phyloP scores from a whole-genome alignment of 2,113 vertebrate species.

The Caranx ignobilis region DNA sequence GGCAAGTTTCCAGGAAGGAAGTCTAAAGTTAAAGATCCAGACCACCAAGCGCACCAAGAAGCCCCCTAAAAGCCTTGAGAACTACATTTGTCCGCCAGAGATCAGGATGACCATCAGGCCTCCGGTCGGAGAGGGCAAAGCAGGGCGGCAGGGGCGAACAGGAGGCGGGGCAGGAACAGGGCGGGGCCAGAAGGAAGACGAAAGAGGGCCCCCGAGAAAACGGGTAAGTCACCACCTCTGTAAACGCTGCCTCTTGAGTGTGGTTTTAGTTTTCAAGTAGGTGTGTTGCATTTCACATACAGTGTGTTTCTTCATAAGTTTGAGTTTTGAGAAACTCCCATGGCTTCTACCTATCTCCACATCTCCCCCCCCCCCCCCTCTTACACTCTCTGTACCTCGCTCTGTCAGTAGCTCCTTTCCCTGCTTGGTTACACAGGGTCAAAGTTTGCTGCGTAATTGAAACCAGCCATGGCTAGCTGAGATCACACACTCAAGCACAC shows the following conservation, averaged over 20 bases:
- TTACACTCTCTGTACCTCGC: slow-evolving; percentile 33
- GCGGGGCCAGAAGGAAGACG: slow-evolving; percentile 90
- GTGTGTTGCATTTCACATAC: neutral
- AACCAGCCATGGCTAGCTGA: slow-evolving; percentile 73
- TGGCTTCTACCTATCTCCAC: slow-evolving; percentile 7
- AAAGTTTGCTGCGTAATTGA: slow-evolving; percentile 85
- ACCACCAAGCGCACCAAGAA: slow-evolving; percentile 98
- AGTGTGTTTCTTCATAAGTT: neutral
- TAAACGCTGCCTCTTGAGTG: neutral
- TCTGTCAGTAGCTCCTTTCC: slow-evolving; percentile 48
- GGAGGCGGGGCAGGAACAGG: slow-evolving; percentile 87
- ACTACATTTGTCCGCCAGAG: slow-evolving; percentile 98
- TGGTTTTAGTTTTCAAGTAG: neutral
- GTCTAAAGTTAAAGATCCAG: slow-evolving; percentile 98
- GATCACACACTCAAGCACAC: slow-evolving; percentile 58
- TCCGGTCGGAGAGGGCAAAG: slow-evolving; percentile 86
- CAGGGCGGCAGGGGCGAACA: slow-evolving; percentile 87
- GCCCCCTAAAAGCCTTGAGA: slow-evolving; percentile 98
- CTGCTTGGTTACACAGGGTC: slow-evolving; percentile 75
- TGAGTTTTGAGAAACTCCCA: neutral
- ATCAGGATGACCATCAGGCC: slow-evolving; percentile 99
- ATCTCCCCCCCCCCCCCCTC: slow-evolving; percentile 34
- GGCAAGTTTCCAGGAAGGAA: slow-evolving; percentile 97
- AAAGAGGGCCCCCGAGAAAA: slow-evolving; percentile 92
- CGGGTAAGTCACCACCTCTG: slow-evolving; percentile 85